Evolutionary conservation across 2,888 invertebrate genomes (phyloP).

Genomic region (Nomada ferruginata): DNA sequence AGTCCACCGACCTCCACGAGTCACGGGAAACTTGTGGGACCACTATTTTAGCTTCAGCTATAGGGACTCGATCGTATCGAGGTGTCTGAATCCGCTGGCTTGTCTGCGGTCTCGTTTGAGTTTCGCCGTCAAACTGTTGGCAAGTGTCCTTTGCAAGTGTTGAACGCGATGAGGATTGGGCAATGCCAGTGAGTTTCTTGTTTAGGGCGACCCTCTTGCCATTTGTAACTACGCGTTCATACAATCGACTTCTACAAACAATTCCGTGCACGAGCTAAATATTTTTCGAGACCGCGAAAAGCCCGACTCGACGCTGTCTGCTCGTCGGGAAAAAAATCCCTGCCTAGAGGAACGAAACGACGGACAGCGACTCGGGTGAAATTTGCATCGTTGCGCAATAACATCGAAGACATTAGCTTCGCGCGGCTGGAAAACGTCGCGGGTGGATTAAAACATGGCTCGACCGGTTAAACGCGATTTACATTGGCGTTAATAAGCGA

Average conservation of each 20-base stretch:
- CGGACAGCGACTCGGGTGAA: not conserved
- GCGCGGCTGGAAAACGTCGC: slow-evolving; percentile 26
- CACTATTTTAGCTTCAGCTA: too few species aligned
- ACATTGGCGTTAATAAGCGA: slow-evolving; percentile 58
- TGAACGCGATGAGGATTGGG: slow-evolving; percentile 22
- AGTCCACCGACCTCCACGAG: too few species aligned
- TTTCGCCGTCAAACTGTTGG: slow-evolving; percentile 8
- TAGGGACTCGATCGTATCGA: slow-evolving; percentile 7
- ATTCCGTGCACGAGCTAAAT: too few species aligned
- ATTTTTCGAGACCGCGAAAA: too few species aligned
- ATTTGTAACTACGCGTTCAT: too few species aligned
- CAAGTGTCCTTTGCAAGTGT: slow-evolving; percentile 21
- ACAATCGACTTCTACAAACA: too few species aligned
- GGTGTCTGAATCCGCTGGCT: not conserved
- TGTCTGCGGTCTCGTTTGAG: slow-evolving; percentile 46
- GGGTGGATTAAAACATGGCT: slow-evolving; percentile 51
- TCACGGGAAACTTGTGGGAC: not conserved
- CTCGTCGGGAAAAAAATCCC: not conserved
- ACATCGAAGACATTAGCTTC: slow-evolving; percentile 49
- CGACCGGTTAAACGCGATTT: slow-evolving; percentile 59
- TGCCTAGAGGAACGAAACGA: slow-evolving; percentile 10
- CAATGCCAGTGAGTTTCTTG: not conserved
- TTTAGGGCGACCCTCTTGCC: not conserved
- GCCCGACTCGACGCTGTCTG: too few species aligned
- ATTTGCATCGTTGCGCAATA: slow-evolving; percentile 19